These are phyloP conservation scores for Agapostemon virescens DNA, from an alignment of 2,888 invertebrate genomes.

Conservation along the genomic window DNA sequence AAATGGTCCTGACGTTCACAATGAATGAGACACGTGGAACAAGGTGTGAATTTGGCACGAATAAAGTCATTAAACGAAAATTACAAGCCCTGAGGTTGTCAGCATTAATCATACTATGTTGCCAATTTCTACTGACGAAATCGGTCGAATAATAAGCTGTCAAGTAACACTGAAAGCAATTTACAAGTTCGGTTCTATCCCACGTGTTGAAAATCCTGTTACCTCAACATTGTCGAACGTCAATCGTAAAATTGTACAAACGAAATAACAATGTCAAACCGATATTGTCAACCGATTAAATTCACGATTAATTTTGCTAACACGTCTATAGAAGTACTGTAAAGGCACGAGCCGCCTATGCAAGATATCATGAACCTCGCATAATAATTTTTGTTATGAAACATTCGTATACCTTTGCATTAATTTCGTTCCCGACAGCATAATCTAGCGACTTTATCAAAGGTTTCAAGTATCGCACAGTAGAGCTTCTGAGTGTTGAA, in stretches of 20 bases:
- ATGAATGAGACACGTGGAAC: constrained; percentile 16
- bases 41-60: constrained; percentile 50
- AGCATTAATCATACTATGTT: constrained; percentile 40
- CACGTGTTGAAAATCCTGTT: neutral
- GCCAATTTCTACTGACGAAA: constrained; percentile 49
- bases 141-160: constrained; percentile 28
- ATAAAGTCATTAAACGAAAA: constrained; percentile 52
- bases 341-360: neutral
- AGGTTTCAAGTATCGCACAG: neutral
- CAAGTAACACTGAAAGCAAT: constrained; percentile 7
- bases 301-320: too few species aligned
- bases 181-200: constrained; percentile 15
- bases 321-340: neutral
- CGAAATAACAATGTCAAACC: neutral
- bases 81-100: constrained; percentile 45
- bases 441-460: neutral
- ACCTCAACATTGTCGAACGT: neutral
- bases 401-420: neutral
- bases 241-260: neutral
- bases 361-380: neutral
- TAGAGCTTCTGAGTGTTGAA: neutral
- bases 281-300: neutral
- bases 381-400: neutral
- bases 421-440: neutral
- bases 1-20: constrained; percentile 1